A percentile compares a stretch with the other conserved stretches of the same genome.
These are phyloP conservation scores for Epinotia bilunana DNA, from an alignment of 2,888 invertebrate genomes.

Conservation along the genomic window DNA sequence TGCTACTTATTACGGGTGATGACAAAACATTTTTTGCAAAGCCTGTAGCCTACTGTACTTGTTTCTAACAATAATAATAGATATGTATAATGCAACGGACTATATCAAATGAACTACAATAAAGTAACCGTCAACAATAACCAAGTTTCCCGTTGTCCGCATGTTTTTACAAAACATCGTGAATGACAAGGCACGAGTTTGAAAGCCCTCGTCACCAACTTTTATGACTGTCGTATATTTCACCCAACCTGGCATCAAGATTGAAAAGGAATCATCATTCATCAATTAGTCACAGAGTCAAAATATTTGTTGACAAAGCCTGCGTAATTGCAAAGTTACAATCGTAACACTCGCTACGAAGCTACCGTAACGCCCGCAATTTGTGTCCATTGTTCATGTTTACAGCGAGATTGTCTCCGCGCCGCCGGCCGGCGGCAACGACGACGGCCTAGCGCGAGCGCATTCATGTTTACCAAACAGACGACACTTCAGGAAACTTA, in stretches of 20 bases:
- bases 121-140: constrained; percentile 65
- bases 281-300: constrained; percentile 82
- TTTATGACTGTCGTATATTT: constrained; percentile 80
- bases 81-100: constrained; percentile 52
- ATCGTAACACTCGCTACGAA: constrained; percentile 82
- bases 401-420: constrained; percentile 79
- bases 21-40: constrained; percentile 28
- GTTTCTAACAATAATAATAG: constrained; percentile 33
- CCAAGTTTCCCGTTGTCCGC: constrained; percentile 67
- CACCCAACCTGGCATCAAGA: constrained; percentile 76
- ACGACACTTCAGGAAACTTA: constrained; percentile 64
- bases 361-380: constrained; percentile 85
- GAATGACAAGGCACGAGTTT: constrained; percentile 75
- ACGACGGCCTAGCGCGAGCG: constrained; percentile 57
- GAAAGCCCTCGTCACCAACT: constrained; percentile 76
- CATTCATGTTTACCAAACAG: constrained; percentile 80
- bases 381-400: constrained; percentile 82
- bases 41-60: constrained; percentile 4
- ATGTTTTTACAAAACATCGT: constrained; percentile 68
- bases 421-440: constrained; percentile 31
- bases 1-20: constrained; percentile 35
- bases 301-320: constrained; percentile 80
- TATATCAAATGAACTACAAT: constrained; percentile 60
- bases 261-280: constrained; percentile 83
- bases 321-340: constrained; percentile 80